These are phyloP conservation scores for Falco punctatus DNA, from an alignment of 2,113 vertebrate species.

Conservation along the genomic window DNA sequence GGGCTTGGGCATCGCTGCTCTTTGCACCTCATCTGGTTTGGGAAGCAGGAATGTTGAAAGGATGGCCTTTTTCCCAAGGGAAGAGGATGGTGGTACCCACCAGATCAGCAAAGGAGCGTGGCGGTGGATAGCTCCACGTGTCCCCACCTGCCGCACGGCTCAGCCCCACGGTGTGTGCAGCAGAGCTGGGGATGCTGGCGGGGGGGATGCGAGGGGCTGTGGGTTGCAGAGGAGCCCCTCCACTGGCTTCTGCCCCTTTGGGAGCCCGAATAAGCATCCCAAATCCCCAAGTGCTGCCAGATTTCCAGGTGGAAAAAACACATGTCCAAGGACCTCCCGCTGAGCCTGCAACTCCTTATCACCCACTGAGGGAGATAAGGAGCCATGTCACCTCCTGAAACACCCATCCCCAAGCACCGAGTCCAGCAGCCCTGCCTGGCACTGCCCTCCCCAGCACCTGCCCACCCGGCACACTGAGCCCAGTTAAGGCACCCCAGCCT, in stretches of 20 bases:
- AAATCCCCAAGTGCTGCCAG: not conserved
- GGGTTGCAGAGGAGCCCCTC: not conserved
- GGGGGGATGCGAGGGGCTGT: not conserved
- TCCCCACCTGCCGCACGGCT: accelerated
- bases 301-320: not conserved
- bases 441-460: accelerated
- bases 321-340: not conserved
- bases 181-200: not conserved
- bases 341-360: not conserved
- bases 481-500: accelerated
- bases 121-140: accelerated
- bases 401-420: accelerated
- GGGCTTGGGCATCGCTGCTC: not conserved
- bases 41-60: accelerated
- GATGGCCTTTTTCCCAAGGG: not conserved
- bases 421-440: accelerated
- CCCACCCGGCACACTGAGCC: accelerated
- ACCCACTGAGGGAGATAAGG: accelerated
- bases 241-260: not conserved
- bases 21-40: not conserved
- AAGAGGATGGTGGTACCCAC: not conserved
- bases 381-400: accelerated
- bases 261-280: not conserved
- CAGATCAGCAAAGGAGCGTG: accelerated
- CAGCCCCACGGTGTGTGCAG: accelerated